These are phyloP conservation scores for Triops cancriformis DNA, from an alignment of 1,140 invertebrate species.

Conservation along the genomic window DNA sequence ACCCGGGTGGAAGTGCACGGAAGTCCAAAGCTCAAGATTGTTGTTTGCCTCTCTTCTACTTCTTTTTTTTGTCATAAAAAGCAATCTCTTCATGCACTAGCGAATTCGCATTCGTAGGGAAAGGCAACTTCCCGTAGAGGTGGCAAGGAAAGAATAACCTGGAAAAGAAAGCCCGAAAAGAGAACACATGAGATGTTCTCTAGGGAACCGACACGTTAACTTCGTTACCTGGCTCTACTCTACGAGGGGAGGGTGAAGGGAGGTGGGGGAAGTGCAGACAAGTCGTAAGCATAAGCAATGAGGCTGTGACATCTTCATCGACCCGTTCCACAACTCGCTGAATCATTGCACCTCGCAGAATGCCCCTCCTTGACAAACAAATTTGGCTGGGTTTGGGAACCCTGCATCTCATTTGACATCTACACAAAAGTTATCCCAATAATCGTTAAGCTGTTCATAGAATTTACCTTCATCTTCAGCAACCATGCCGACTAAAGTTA, in stretches of 20 bases:
- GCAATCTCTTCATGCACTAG: not conserved
- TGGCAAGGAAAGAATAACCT: not conserved
- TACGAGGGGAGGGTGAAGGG: not conserved
- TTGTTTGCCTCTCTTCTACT: no score
- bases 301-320: constrained; percentile 9
- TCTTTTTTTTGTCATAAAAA: not conserved
- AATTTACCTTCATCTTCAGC: no score
- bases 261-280: not conserved
- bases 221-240: constrained; percentile 5
- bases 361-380: not conserved
- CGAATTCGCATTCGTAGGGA: not conserved
- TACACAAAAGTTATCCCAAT: not conserved
- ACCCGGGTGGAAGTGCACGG: not conserved
- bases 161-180: not conserved
- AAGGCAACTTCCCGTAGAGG: not conserved
- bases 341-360: not conserved
- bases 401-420: not conserved
- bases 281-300: constrained; percentile 11
- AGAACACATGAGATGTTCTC: not conserved
- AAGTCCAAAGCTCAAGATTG: not conserved
- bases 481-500: no score
- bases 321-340: not conserved
- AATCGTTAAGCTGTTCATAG: no score
- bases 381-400: not conserved
- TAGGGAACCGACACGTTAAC: not conserved